Conservation (phyloP, 2,797 vertebrate species). For the Falco cherrug region DNA sequence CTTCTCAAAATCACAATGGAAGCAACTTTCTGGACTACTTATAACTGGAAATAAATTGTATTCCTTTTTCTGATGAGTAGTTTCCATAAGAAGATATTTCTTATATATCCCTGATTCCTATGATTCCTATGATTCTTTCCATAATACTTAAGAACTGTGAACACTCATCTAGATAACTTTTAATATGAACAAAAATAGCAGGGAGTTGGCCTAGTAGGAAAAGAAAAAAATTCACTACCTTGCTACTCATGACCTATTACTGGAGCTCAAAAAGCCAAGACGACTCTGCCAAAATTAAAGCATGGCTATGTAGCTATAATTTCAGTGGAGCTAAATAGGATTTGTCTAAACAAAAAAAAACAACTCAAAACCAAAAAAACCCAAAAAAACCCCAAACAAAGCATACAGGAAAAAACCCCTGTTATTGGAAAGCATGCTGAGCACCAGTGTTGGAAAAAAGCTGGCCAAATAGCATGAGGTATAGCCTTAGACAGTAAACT, state of each 20-base stretch:
- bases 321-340: neutral
- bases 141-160: neutral
- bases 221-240: neutral
- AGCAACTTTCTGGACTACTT: neutral
- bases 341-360: neutral
- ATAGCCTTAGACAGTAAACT: neutral
- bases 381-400: neutral
- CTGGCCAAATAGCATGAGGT: neutral
- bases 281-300: neutral
- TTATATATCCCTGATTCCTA: neutral
- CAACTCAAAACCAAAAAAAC: rapidly evolving
- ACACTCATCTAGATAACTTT: neutral
- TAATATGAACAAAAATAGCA: neutral
- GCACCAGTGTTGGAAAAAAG: neutral
- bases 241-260: neutral
- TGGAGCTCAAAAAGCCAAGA: neutral
- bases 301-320: neutral
- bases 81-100: neutral
- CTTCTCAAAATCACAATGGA: neutral
- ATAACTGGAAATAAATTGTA: neutral
- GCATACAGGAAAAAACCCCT: neutral
- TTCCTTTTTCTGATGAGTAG: neutral
- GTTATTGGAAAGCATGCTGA: neutral
- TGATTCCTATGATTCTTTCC: neutral
- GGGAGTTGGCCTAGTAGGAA: neutral